A percentile compares a stretch with the other conserved stretches of the same genome.
These are phyloP conservation scores for Drosophila jambulina DNA, from an alignment of 1,140 invertebrate genomes.

Conservation along the genomic window DNA sequence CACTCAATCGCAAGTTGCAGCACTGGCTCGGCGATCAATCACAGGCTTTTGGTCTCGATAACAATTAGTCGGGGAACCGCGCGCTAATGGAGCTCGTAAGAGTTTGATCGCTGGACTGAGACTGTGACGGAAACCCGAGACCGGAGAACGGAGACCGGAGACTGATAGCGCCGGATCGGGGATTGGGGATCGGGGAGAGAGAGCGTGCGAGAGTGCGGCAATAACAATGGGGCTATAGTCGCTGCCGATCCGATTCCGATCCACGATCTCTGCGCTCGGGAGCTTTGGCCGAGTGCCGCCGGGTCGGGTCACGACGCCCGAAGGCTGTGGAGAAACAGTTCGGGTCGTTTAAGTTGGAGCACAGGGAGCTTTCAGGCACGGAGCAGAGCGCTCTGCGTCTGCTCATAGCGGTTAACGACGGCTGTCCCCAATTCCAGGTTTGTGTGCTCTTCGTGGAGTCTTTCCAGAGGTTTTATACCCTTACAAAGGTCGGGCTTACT, in stretches of 20 bases:
- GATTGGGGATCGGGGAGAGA: slow-evolving; percentile 8
- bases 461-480: slow-evolving; percentile 9
- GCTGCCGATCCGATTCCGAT: slow-evolving; percentile 9
- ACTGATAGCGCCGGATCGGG: slow-evolving; percentile 7
- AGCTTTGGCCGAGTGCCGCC: slow-evolving; percentile 55
- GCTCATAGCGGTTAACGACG: slow-evolving; percentile 21
- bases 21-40: slow-evolving; percentile 61
- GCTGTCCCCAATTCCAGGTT: slow-evolving; percentile 32
- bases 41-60: slow-evolving; percentile 65
- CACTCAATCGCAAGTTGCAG: slow-evolving; percentile 54
- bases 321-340: slow-evolving; percentile 28
- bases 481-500: background rate
- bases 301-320: slow-evolving; percentile 61
- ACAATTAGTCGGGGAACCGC: slow-evolving; percentile 49
- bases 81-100: slow-evolving; percentile 49
- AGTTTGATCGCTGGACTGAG: slow-evolving; percentile 42
- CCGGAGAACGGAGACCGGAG: slow-evolving; percentile 22
- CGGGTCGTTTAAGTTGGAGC: slow-evolving; percentile 7
- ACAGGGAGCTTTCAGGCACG: slow-evolving; percentile 36
- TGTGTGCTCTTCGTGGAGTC: slow-evolving; percentile 7
- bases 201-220: slow-evolving; percentile 29
- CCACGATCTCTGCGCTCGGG: slow-evolving; percentile 33
- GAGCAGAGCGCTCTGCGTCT: background rate
- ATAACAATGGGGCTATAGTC: slow-evolving; percentile 28
- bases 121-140: slow-evolving; percentile 25